Evolutionary conservation across 2,113 vertebrate genomes (phyloP).

Genomic region (Channa maculata): DNA sequence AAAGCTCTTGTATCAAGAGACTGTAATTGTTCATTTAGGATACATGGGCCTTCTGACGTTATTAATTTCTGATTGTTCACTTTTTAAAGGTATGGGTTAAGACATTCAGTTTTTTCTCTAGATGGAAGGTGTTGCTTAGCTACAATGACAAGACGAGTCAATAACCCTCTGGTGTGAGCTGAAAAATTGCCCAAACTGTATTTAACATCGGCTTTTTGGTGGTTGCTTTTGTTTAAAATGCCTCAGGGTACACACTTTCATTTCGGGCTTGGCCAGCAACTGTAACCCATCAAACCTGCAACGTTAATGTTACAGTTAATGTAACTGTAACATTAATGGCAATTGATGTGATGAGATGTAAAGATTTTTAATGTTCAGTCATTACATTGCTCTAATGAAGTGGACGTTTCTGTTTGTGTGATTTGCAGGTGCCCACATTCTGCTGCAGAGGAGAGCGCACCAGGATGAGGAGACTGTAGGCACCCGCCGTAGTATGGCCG

Average conservation of each 20-base stretch:
- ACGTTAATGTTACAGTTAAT: not conserved
- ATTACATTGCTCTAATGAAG: slow-evolving; percentile 33
- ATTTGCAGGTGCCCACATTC: slow-evolving; percentile 90
- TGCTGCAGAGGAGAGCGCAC: slow-evolving; percentile 91
- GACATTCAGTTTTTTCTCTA: slow-evolving; percentile 33
- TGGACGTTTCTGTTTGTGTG: slow-evolving; percentile 52
- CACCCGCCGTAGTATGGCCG: slow-evolving; percentile 98
- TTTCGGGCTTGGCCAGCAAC: slow-evolving; percentile 13
- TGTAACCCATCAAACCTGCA: slow-evolving; percentile 3
- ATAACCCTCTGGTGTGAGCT: slow-evolving; percentile 52
- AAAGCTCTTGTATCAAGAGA: slow-evolving; percentile 4
- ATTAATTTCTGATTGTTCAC: slow-evolving; percentile 22
- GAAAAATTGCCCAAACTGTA: slow-evolving; percentile 49
- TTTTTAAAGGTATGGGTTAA: slow-evolving; percentile 23
- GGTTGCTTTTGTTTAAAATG: slow-evolving; percentile 37
- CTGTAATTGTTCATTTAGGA: slow-evolving; percentile 13
- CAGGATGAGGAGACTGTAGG: slow-evolving; percentile 96
- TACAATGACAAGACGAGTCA: slow-evolving; percentile 65
- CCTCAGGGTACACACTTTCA: not conserved
- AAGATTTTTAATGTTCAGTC: not conserved
- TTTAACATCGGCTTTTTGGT: slow-evolving; percentile 48
- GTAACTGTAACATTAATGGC: too few species aligned
- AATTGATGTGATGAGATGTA: not conserved
- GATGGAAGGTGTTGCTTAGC: slow-evolving; percentile 64
- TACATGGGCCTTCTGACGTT: slow-evolving; percentile 9